Evolutionary conservation across 2,797 vertebrate genomes (phyloP).

Genomic region (Hoplostethus atlanticus): DNA sequence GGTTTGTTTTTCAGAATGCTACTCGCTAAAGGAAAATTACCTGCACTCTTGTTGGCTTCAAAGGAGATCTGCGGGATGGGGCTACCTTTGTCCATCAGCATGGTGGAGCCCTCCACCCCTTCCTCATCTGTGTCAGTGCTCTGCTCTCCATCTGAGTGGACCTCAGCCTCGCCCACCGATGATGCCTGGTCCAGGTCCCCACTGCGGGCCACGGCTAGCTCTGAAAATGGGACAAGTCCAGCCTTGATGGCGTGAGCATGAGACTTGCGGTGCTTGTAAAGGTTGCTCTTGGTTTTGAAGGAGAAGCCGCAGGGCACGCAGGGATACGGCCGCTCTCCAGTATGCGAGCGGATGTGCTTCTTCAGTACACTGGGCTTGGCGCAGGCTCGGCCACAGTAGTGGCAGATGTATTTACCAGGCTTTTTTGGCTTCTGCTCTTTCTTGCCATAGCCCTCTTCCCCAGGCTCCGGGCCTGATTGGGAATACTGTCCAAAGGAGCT

Average conservation of each 20-base stretch:
- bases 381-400: constrained; percentile 96
- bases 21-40: constrained; percentile 37
- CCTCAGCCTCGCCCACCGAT: constrained; percentile 91
- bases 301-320: constrained; percentile 98
- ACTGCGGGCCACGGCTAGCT: constrained; percentile 89
- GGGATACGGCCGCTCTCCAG: constrained; percentile 96
- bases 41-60: constrained; percentile 80
- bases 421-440: constrained; percentile 99
- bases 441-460: constrained; percentile 91
- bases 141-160: constrained; percentile 96
- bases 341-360: constrained; percentile 98
- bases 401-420: constrained; percentile 97
- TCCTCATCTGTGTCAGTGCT: constrained; percentile 99
- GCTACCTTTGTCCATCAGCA: constrained; percentile 88
- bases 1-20: too few relatives aligned
- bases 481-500: constrained; percentile 93
- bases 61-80: constrained; percentile 86
- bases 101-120: constrained; percentile 87
- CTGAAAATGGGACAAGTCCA: constrained; percentile 94
- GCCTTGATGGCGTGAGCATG: constrained; percentile 99
- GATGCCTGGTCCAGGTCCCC: constrained; percentile 92
- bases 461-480: constrained; percentile 90
- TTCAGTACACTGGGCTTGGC: constrained; percentile 99
- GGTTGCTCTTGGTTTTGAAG: constrained; percentile 99
- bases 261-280: constrained; percentile 99